A percentile compares a stretch with the other conserved stretches of the same genome.
These are phyloP conservation scores for Asteroscopus sphinx DNA, from an alignment of 2,888 invertebrate species.

Conservation along the genomic window DNA sequence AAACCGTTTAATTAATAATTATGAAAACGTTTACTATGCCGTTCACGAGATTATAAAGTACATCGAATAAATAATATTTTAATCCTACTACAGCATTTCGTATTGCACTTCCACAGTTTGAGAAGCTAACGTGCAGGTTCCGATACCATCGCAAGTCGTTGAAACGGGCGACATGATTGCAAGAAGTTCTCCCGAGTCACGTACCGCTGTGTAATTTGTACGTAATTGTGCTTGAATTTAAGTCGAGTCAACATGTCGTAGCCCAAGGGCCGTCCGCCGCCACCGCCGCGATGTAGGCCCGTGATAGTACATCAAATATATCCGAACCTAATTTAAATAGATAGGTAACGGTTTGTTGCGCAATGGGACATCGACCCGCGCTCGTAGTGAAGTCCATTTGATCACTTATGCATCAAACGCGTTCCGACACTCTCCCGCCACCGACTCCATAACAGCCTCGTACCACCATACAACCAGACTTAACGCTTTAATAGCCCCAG, in stretches of 20 bases:
- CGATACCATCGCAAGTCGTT: conserved; percentile 61
- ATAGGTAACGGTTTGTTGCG: conserved; percentile 85
- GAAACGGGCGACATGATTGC: conserved; percentile 69
- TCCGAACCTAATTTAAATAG: conserved; percentile 85
- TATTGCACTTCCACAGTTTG: conserved; percentile 12
- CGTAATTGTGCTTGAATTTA: conserved; percentile 69
- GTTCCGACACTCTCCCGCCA: conserved; percentile 74
- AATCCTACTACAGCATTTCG: not conserved
- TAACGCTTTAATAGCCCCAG: conserved; percentile 73
- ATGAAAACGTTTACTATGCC: not conserved
- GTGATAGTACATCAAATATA: conserved; percentile 75
- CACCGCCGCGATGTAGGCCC: conserved; percentile 39
- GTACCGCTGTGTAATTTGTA: conserved; percentile 73
- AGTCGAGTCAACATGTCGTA: conserved; percentile 64
- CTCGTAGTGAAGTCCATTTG: conserved; percentile 75
- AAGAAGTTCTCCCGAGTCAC: conserved; percentile 71
- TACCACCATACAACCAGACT: conserved; percentile 67
- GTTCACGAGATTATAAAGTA: not conserved
- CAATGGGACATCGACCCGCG: conserved; percentile 84
- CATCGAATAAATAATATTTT: not conserved
- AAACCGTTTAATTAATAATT: too few relatives aligned
- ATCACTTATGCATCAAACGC: conserved; percentile 86
- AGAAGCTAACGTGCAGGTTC: conserved; percentile 20
- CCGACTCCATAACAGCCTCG: conserved; percentile 62
- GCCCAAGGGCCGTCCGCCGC: conserved; percentile 58